Percentiles rank a stretch among this genome's conserved stretches.
Evolutionary conservation across 2,888 invertebrate genomes (phyloP).

Genomic region (Tenthredo mesomela): DNA sequence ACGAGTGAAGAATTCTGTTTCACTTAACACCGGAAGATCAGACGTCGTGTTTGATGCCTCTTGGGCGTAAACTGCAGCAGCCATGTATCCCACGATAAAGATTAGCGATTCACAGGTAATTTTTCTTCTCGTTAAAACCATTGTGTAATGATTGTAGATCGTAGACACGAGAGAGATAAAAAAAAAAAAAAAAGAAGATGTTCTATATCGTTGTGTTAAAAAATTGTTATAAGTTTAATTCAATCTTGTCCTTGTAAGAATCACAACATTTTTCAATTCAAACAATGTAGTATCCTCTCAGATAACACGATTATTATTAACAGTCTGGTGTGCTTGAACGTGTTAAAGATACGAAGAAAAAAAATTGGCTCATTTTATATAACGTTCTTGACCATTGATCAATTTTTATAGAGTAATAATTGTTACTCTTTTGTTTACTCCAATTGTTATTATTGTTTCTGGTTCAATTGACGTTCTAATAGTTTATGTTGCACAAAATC

Average conservation of each 20-base stretch:
- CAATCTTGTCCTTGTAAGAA: neutral
- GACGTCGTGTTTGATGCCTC: conserved; percentile 53
- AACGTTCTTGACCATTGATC: neutral
- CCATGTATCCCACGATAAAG: conserved; percentile 21
- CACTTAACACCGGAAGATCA: conserved; percentile 61
- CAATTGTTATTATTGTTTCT: neutral
- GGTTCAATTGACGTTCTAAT: neutral
- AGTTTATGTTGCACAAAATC: conserved; percentile 4
- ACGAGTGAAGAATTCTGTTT: conserved; percentile 74
- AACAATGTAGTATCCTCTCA: neutral
- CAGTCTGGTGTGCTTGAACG: neutral
- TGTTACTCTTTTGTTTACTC: neutral
- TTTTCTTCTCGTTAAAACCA: conserved; percentile 2
- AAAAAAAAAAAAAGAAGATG: neutral
- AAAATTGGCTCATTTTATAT: conserved; percentile 8
- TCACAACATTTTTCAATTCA: conserved; percentile 4
- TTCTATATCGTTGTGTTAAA: neutral
- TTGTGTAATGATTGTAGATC: neutral
- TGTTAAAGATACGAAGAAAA: neutral
- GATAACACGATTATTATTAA: conserved; percentile 5
- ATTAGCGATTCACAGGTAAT: conserved; percentile 3
- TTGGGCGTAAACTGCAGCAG: conserved; percentile 39
- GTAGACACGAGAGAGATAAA: neutral
- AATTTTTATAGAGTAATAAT: neutral
- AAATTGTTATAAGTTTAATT: neutral